These are phyloP conservation scores for Calosoma granatense DNA, from an alignment of 1,140 invertebrate species.

Conservation along the genomic window DNA sequence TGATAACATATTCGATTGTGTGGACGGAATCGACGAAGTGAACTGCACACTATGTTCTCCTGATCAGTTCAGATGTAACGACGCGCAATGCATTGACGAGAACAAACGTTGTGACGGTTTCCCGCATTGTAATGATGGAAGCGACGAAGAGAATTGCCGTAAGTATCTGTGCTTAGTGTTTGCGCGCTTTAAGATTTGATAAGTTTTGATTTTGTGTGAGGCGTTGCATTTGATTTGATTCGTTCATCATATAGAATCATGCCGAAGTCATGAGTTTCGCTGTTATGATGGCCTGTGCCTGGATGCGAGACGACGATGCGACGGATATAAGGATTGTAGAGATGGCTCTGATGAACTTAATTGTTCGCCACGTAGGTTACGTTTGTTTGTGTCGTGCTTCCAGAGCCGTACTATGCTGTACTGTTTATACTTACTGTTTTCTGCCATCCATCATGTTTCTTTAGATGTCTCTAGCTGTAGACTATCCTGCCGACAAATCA, in stretches of 20 bases:
- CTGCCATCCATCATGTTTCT: too few species aligned
- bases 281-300: slow-evolving; percentile 44
- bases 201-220: slow-evolving; percentile 3
- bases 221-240: not conserved
- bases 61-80: slow-evolving; percentile 34
- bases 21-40: slow-evolving; percentile 41
- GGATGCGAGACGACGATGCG: slow-evolving; percentile 40
- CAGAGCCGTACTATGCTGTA: too few species aligned
- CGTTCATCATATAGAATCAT: not conserved
- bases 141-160: slow-evolving; percentile 44
- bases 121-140: slow-evolving; percentile 37
- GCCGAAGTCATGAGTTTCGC: slow-evolving; percentile 28
- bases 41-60: slow-evolving; percentile 22
- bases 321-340: slow-evolving; percentile 52
- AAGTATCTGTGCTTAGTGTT: slow-evolving; percentile 23
- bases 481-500: too few species aligned
- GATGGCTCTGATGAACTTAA: slow-evolving; percentile 58
- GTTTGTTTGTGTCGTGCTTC: not conserved
- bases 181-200: too few species aligned
- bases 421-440: too few species aligned
- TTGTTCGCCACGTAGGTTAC: slow-evolving; percentile 29
- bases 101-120: slow-evolving; percentile 34
- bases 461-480: too few species aligned
- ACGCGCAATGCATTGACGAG: slow-evolving; percentile 39
- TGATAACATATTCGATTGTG: slow-evolving; percentile 39